phyloP scores from a whole-genome alignment of 2,888 invertebrate species.

The Ophioninae sp. region DNA sequence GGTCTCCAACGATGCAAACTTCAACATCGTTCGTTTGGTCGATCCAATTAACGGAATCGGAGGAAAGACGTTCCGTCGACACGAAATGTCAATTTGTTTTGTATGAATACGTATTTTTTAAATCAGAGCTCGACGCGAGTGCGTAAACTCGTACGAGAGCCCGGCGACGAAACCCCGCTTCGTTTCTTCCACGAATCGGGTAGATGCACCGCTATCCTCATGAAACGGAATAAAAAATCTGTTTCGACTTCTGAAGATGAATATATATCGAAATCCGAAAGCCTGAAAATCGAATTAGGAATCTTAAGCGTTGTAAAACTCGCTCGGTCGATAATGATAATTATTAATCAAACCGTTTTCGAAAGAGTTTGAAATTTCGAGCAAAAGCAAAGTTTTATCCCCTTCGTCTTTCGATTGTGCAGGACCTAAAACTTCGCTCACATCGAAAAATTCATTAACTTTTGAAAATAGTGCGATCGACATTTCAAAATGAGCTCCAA shows the following conservation, averaged over 20 bases:
- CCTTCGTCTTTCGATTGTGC: too few species aligned
- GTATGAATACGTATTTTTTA: constrained; percentile 21
- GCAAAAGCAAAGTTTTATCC: too few species aligned
- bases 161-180: constrained; percentile 1
- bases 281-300: background rate
- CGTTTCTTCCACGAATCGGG: constrained; percentile 23
- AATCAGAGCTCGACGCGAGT: constrained; percentile 14
- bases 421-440: too few species aligned
- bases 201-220: constrained; percentile 10
- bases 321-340: too few species aligned
- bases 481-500: too few species aligned
- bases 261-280: too few species aligned
- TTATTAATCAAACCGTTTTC: too few species aligned
- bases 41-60: background rate
- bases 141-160: constrained; percentile 9
- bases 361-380: too few species aligned
- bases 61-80: constrained; percentile 2
- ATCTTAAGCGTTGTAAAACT: background rate
- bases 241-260: background rate
- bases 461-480: too few species aligned
- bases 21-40: too few species aligned
- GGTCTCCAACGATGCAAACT: too few species aligned
- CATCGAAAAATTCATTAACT: too few species aligned
- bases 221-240: background rate
- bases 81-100: constrained; percentile 54